phyloP scores from a whole-genome alignment of 1,140 invertebrate genomes.

The Campoletis sonorensis region DNA sequence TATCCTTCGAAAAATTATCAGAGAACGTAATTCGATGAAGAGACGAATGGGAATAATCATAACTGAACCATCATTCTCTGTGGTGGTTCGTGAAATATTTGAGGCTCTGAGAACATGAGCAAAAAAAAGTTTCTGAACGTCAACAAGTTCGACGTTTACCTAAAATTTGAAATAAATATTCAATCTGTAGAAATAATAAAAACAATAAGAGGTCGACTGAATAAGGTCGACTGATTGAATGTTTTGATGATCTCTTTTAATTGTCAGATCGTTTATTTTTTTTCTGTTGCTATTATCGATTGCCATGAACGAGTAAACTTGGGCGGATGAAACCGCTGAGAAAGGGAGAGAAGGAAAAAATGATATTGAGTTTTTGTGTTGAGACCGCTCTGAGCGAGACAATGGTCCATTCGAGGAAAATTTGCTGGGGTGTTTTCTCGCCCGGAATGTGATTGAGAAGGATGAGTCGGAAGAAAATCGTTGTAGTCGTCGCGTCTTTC shows the following conservation, averaged over 20 bases:
- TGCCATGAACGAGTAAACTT: background rate
- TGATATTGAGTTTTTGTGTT: background rate
- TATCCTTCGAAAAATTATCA: no score
- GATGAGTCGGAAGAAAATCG: constrained; percentile 37
- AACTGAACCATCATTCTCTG: no score
- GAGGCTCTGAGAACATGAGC: no score
- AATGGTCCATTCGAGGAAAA: background rate
- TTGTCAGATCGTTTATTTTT: background rate
- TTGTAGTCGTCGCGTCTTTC: constrained; percentile 22
- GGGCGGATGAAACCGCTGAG: background rate
- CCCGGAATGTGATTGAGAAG: constrained; percentile 11
- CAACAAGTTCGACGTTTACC: background rate
- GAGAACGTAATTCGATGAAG: no score
- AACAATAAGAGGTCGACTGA: background rate
- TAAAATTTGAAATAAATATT: no score
- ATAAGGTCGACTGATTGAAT: constrained; percentile 19
- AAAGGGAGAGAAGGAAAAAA: constrained; percentile 1
- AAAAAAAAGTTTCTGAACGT: background rate
- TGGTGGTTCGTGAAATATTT: no score
- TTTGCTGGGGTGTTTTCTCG: background rate
- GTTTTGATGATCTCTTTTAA: background rate
- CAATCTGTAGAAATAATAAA: no score
- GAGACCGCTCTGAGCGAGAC: background rate
- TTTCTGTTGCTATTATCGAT: background rate
- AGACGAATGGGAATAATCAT: no score